Evolutionary conservation across 1,140 invertebrate genomes (phyloP), one percentile per base, ranked within the genome.

Genomic region (Stegodyphus mimosarum): DNA sequence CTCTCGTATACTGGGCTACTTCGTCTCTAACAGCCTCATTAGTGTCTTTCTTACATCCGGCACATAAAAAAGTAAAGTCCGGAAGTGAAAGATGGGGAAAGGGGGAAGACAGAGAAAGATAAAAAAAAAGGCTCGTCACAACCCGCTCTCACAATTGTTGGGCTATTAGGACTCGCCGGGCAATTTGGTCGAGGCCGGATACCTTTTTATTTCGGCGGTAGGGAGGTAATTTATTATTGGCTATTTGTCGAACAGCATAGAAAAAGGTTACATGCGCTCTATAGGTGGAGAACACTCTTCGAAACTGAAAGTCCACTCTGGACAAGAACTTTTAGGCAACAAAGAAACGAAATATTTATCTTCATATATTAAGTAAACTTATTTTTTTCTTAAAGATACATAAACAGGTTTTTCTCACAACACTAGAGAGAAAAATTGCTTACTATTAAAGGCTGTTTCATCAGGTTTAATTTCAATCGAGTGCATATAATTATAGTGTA

Each of bases 1-100:
- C 33, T 70, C 69, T 70, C 17, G 48, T 13, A 70, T 70, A 70
- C n/a, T 13, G 15, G 18, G 48, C 6, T 10, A 15, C 71, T n/a
- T 73, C 7, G 17, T 15, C 71, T 51, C 71, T 73, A 73, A 73
- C 71, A 53, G 71, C 71, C 71, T 73, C 71, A 73, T 73, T 73
- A 73, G 71, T 51, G 71, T 6, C 18, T 51, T 53, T n/a, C 17
- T 51, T 51, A 52, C 71, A 49, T 49, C 7, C 4, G 6, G 51
- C n/a, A 73, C 17, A 15, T 52, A 73, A 73, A 73, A 53, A 72
- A 53, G 7, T n/a, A 9, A 51, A 51, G 6, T 17, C 71, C 71
- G 71, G 71, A 73, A 18, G 71, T 51, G 71, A 51, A 51, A 51
- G 51, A 33, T 33, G 33, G 33, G 1, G 33, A 33, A 33, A 33